Base-by-base conservation (phyloP, 1,140 invertebrate species). In the Apis mellifera region DNA sequence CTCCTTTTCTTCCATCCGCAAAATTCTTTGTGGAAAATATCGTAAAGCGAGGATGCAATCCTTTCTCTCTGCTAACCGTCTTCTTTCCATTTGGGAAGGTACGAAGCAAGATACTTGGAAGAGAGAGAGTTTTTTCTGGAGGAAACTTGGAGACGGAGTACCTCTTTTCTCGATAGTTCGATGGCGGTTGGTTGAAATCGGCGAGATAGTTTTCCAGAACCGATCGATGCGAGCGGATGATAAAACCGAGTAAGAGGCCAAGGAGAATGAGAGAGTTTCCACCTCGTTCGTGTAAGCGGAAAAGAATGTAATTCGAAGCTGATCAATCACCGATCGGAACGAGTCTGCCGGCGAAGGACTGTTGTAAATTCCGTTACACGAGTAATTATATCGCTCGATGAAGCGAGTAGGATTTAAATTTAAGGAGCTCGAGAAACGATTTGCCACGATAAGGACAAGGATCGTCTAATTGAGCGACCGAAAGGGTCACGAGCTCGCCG, bases 401-500 rank as follows among this genome's bases (percentile, higher is more conserved):
- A 23, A 48, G 13, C 21, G 23, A 32, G 2, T 48, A 57, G 7
- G 21, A 54, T 72, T 15, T 32, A 55, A 54, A 57, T 19, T 32
- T 32, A 3, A 32, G 54, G 70, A 11, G 19, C 15, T 11, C n/a
- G 15, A 12, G 32, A 15, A 60, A 26, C 42, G 19, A 75, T 73
- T 72, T 48, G 69, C 59, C 15, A n/a, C 26, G 21, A 13, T 26
- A 32, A 2, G 69, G 32, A 48, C 65, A 59, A 21, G 17, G 21
- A 32, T n/a, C 52, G n/a, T 77, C 75, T 81, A 89, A 83, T 86
- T 78, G 77, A 78, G 74, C 77, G 23, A 62, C n/a, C n/a, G n/a
- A 52, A 64, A 62, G 60, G 26, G 42, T 59, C 21, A 48, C n/a
- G 15, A n/a, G 5, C 15, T 26, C 54, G 21, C 12, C 26, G 78